Evolutionary conservation across 2,113 vertebrate species (phyloP).

Genomic region (Lepidothrix coronata): DNA sequence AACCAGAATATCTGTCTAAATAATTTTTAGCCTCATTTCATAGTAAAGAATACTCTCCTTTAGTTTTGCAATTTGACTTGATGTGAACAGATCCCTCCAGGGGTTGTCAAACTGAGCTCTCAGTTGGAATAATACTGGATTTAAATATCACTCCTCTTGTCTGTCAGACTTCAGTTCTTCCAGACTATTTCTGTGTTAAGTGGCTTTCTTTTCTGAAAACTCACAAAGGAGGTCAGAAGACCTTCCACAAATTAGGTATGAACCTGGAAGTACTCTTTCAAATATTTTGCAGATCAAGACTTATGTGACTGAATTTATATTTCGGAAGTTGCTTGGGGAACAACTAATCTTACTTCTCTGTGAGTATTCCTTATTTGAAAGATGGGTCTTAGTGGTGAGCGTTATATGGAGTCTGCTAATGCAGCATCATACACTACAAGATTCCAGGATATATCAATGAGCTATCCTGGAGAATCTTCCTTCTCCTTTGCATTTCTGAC

Average conservation of each 20-base stretch:
- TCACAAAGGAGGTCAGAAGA: neutral
- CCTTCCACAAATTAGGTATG: neutral
- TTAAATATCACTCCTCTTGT: slow-evolving; percentile 27
- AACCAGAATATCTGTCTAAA: slow-evolving; percentile 56
- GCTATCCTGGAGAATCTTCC: neutral
- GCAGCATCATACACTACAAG: neutral
- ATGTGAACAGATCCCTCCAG: slow-evolving; percentile 47
- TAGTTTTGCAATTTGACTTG: slow-evolving; percentile 48
- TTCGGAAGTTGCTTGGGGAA: neutral
- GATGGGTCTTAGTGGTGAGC: neutral
- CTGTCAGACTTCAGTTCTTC: slow-evolving; percentile 36
- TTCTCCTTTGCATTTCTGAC: neutral
- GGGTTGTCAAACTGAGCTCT: slow-evolving; percentile 46
- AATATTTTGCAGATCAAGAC: neutral
- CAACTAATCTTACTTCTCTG: neutral
- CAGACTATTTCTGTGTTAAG: slow-evolving; percentile 2
- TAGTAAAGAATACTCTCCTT: slow-evolving; percentile 26
- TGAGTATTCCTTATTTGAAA: neutral
- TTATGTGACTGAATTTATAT: neutral
- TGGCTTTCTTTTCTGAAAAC: neutral
- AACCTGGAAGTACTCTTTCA: neutral
- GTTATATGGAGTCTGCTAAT: neutral
- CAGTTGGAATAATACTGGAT: slow-evolving; percentile 36
- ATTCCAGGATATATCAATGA: neutral
- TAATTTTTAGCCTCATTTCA: slow-evolving; percentile 50